Evolutionary conservation across 2,113 vertebrate genomes (phyloP), one percentile per base, ranked within the genome.

Genomic region (Mustela lutreola): DNA sequence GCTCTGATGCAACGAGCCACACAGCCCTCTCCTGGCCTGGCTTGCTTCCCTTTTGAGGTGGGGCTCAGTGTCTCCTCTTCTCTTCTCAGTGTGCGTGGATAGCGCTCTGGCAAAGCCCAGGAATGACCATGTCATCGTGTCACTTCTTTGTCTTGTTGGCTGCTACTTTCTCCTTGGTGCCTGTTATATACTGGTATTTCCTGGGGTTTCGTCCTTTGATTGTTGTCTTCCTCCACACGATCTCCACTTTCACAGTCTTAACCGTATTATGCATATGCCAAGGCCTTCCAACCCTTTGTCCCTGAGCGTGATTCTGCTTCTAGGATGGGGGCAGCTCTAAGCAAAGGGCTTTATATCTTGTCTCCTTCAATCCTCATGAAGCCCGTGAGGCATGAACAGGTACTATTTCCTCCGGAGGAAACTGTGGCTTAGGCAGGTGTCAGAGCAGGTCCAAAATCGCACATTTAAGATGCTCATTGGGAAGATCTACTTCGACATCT

Each of bases 31-130:
- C 71, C 42, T 50, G 91, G 62, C 21, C 53, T 83, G 33, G 80
- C 50, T 79, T 79, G 39, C 80, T 95, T 88, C 82, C 39, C 39
- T 89, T 83, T 71, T 1, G 24, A 94, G 79, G 36, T 62, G 31
- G 31, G 60, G 21, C n/a, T 42, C 28, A 24, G 28, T 31, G n/a
- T 76, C 58, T 75, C 42, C 19, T 76, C 24, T 83, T 75, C 11
- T 45, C 19, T 82, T 56, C 53, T 94, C 24, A 76, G 48, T 31
- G 19, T 28, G 12, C 3, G 0, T 45, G 26, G 42, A 16, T 48
- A 15, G 2, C 1, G 18, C 12, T 56, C 42, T 28, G 9, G 19
- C 65, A 16, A 60, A 95, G 19, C 24, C 24, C 11, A 18, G 60
- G 67, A 56, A 16, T 16, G n/a, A 33, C 39, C 7, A 0, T 26